Base-by-base conservation (phyloP, 2,113 vertebrate genomes). In the Entosphenus tridentatus region DNA sequence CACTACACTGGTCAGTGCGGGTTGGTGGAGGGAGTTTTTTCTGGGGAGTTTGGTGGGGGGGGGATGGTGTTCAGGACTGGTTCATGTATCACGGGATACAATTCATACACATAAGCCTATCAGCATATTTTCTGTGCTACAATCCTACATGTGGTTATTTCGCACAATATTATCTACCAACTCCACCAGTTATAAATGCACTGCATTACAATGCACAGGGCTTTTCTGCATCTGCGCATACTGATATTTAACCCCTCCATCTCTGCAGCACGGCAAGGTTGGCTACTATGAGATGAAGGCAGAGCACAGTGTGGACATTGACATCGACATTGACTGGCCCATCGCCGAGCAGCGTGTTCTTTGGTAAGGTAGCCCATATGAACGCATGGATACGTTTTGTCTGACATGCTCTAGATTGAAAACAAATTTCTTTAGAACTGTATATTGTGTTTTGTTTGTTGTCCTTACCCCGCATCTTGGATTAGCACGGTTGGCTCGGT, bases 301-400 rank as follows among this genome's bases (percentile, higher is more conserved):
- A 0, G 83, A 96, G 73, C 81, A 86, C 76, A 98, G 92, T 9
- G 85, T 96, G 74, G 92, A 98, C 75, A 98, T 96, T 8, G 92
- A 98, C 13, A 80, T 91, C 69, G 93, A 96, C 74, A 89, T 96
- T 56, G 93, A 98, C 67, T 98, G 93, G 90, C 92, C 93, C 2
- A 88, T 96, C 70, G 93, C 93, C 2, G 92, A 96, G 16, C 93
- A 96, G 72, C 84, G 90, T 74, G 88, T 96, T 1, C 76, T 88
- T 75, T 86, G 87, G 92, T 95, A 76, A 79, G 72, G 70, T 67
- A 1, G 13, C 57, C 56, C 12, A 57, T 3, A 55, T 11, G 7
- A 1, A 12, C 14, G 12, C 1, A 67, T 55, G 67, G 57, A 54
- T 71, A 67, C 18, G 12, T 11, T 57, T 11, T 8, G 14, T 70